Evolutionary conservation across 2,797 vertebrate genomes (phyloP).

Genomic region (Sebastes glaucus): DNA sequence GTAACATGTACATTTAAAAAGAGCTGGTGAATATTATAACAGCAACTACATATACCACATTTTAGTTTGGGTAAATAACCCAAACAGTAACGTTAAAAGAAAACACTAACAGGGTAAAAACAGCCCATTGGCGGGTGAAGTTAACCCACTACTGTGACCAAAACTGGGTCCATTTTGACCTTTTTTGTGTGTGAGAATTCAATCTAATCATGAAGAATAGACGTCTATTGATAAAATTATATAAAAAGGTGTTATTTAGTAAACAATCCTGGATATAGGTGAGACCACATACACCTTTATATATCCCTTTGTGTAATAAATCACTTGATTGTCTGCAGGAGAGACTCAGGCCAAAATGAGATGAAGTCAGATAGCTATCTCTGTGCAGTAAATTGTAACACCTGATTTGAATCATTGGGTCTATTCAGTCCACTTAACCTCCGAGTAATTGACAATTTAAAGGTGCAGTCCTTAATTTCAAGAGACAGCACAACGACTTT

Average conservation of each 20-base stretch:
- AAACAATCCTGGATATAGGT: not conserved
- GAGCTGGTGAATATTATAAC: not conserved
- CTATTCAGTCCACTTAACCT: slow-evolving; percentile 80
- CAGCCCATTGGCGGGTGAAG: not conserved
- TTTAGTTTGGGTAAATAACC: not conserved
- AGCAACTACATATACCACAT: not conserved
- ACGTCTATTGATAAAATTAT: not conserved
- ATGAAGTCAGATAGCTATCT: slow-evolving; percentile 55
- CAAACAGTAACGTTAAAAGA: not conserved
- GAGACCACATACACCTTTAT: not conserved
- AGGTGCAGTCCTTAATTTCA: slow-evolving; percentile 80
- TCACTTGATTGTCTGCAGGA: slow-evolving; percentile 12
- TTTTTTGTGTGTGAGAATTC: not conserved
- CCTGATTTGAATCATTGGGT: slow-evolving; percentile 79
- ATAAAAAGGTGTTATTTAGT: not conserved
- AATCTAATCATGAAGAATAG: not conserved
- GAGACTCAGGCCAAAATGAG: slow-evolving; percentile 26
- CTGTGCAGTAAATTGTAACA: slow-evolving; percentile 70
- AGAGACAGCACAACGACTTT: slow-evolving; percentile 75
- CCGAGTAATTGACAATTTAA: slow-evolving; percentile 79
- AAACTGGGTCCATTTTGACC: not conserved
- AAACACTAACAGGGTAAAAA: not conserved
- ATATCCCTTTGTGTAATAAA: slow-evolving; percentile 19
- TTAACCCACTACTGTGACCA: not conserved
- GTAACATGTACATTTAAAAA: not conserved